Evolutionary conservation across 2,113 vertebrate genomes (phyloP), one percentile per base, ranked within the genome.

Genomic region (Pelusios castaneus): DNA sequence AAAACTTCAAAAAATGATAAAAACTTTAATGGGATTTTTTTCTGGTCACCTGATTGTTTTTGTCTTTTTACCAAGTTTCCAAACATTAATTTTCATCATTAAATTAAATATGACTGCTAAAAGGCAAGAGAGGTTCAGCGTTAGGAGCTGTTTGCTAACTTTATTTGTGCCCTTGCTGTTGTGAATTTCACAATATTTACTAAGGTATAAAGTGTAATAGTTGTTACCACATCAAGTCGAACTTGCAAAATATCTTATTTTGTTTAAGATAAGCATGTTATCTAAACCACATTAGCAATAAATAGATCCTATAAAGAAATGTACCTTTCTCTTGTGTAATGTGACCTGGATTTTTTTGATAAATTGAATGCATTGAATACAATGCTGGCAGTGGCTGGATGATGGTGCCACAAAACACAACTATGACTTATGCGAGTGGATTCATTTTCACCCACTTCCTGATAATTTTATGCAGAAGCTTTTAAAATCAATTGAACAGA

Each of bases 291-390:
- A 90, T 87, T 85, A 95, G 92, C 86, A 93, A 92, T 95, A 97
- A 94, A 95, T 88, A 79, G 92, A 95, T 95, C 92, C 91, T 87
- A 96, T 95, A 93, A 97, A 97, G 96, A 97, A 96, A 96, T 94
- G 89, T 94, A 96, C 94, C 95, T 97, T 97, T 96, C 94, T 96
- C 91, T 96, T 97, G 95, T 95, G 96, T 96, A 97, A 96, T 70
- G 91, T 19, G 95, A 90, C 60, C 54, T 95, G 89, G 94, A 94
- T 95, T 91, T 80, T 87, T 88, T 81, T 93, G 89, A 24, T 45
- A 79, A 81, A 38, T 91, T 8, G 56, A 63, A 27, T 63, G 43
- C 31, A 84, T 49, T 17, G 84, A 82, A 90, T 92, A 49, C 27
- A 51, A 56, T 60, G 54, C 54, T 86, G 52, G 41, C 41, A 38